These are phyloP conservation scores for Proctacanthus coquilletti DNA, from an alignment of 1,140 invertebrate genomes.

Conservation along the genomic window DNA sequence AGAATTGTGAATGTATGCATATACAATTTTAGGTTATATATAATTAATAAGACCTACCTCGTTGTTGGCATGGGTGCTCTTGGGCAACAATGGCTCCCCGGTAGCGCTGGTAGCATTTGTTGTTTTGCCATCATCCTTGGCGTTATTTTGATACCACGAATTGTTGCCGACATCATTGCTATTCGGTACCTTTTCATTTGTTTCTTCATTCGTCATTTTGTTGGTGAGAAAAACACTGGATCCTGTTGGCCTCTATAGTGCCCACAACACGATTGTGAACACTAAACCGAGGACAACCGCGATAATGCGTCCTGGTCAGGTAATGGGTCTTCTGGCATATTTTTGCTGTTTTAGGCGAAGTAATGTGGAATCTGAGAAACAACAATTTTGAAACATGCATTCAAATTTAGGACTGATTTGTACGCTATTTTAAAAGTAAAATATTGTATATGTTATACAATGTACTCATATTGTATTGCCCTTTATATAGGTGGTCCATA, in stretches of 20 bases:
- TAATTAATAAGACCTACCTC: too few species aligned
- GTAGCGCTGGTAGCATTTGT: neutral
- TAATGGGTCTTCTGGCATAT: too few species aligned
- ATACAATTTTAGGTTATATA: neutral
- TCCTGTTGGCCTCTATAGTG: neutral
- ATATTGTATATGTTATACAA: too few species aligned
- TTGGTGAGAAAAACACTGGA: neutral
- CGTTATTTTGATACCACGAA: neutral
- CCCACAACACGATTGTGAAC: neutral
- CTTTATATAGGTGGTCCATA: too few species aligned
- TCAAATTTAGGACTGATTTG: too few species aligned
- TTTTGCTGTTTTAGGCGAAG: too few species aligned
- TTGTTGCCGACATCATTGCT: neutral
- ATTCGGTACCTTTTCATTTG: neutral
- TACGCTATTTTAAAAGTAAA: too few species aligned
- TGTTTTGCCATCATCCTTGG: neutral
- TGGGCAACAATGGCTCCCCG: neutral
- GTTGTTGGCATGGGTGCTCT: neutral
- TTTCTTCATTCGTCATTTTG: neutral
- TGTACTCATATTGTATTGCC: too few species aligned
- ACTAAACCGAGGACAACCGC: neutral
- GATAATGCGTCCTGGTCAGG: too few species aligned
- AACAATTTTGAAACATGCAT: too few species aligned
- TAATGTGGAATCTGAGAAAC: too few species aligned
- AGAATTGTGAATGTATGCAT: neutral